phyloP scores from a whole-genome alignment of 2,888 invertebrate genomes.

The Apeira syringaria region DNA sequence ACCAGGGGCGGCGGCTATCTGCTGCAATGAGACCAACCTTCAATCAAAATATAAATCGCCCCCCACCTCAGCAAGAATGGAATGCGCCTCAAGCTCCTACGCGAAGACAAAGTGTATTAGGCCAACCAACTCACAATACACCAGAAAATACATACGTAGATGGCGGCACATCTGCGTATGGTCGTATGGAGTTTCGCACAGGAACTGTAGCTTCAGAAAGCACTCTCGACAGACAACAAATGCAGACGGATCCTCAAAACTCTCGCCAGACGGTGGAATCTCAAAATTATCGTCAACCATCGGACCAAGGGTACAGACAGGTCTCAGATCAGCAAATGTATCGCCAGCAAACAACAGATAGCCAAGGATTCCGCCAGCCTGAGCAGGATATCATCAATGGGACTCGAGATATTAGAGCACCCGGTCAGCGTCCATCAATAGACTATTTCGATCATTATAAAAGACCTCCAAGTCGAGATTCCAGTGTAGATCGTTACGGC shows the following conservation, averaged over 20 bases:
- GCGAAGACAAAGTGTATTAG: conserved; percentile 68
- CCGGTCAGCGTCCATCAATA: conserved; percentile 85
- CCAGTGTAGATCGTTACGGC: conserved; percentile 92
- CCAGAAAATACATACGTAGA: conserved; percentile 61
- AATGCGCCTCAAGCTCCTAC: conserved; percentile 50
- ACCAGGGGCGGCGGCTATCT: conserved; percentile 64
- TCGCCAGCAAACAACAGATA: conserved; percentile 42
- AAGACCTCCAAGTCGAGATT: conserved; percentile 93
- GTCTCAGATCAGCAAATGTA: conserved; percentile 50
- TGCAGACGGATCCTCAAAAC: conserved; percentile 51
- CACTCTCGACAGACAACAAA: conserved; percentile 45
- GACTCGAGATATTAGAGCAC: conserved; percentile 63
- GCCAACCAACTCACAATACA: conserved; percentile 59
- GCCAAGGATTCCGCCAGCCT: conserved; percentile 41
- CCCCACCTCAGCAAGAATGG: conserved; percentile 62
- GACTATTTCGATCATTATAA: conserved; percentile 98
- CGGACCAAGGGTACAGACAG: conserved; percentile 72
- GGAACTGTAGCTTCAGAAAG: conserved; percentile 72
- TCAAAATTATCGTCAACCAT: conserved; percentile 58
- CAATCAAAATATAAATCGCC: conserved; percentile 42
- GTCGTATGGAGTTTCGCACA: conserved; percentile 62
- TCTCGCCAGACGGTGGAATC: conserved; percentile 53
- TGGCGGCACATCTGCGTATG: conserved; percentile 49
- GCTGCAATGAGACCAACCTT: conserved; percentile 53
- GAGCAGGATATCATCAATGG: conserved; percentile 70